phyloP scores from a whole-genome alignment of 1,140 invertebrate species.

The Hylaeus volcanicus region DNA sequence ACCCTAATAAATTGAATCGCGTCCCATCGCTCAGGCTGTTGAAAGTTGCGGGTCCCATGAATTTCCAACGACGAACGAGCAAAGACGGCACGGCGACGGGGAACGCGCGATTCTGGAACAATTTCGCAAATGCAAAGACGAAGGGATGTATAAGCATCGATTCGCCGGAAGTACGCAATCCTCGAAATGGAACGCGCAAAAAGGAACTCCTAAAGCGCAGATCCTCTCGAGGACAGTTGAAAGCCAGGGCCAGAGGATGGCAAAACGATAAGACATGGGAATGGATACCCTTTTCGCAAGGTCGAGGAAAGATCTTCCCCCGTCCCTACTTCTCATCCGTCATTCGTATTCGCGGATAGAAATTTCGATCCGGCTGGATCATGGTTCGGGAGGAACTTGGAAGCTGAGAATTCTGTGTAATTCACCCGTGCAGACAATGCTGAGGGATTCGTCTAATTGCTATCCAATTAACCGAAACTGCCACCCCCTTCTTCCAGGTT shows the following conservation, averaged over 20 bases:
- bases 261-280: conserved; percentile 22
- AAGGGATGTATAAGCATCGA: conserved; percentile 50
- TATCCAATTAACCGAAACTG: conserved; percentile 44
- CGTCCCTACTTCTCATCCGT: conserved; percentile 2
- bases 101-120: conserved; percentile 18
- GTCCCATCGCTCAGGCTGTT: neutral
- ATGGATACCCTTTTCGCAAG: neutral
- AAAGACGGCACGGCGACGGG: neutral
- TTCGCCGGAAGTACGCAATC: conserved; percentile 65
- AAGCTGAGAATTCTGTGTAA: conserved; percentile 27
- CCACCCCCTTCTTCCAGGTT: neutral
- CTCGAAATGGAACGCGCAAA: conserved; percentile 66
- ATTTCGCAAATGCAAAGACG: conserved; percentile 29
- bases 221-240: neutral
- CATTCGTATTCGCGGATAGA: conserved; percentile 32
- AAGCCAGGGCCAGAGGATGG: neutral
- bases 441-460: conserved; percentile 35
- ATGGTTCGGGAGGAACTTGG: neutral
- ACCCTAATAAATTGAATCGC: neutral
- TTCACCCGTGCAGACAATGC: conserved; percentile 17
- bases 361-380: conserved; percentile 28
- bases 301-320: neutral
- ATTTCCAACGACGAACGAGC: conserved; percentile 34
- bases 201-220: conserved; percentile 16
- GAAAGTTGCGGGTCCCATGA: neutral